Evolutionary conservation across 2,113 vertebrate species (phyloP).

Genomic region (Cyanistes caeruleus): DNA sequence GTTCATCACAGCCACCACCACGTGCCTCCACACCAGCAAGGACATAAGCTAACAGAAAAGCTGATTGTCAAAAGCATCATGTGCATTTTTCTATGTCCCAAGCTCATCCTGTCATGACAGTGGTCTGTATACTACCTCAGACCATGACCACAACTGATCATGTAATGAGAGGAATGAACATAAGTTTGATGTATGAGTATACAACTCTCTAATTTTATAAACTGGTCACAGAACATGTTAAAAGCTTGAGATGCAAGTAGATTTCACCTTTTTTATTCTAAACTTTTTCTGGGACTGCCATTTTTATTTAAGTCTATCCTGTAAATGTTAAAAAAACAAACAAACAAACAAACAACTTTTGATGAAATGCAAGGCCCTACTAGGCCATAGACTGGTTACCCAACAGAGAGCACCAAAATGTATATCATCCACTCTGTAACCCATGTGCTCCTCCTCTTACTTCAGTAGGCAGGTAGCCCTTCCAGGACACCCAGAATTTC

Average conservation of each 20-base stretch:
- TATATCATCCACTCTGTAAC: rapidly evolving
- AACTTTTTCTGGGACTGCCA: background rate
- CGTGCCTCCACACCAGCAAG: background rate
- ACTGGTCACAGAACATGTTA: rapidly evolving
- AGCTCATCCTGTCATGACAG: background rate
- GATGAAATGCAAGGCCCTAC: background rate
- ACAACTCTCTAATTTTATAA: background rate
- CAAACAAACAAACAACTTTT: background rate
- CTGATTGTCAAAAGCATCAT: background rate
- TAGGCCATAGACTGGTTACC: background rate
- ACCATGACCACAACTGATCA: background rate
- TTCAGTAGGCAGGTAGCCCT: background rate
- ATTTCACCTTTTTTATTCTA: background rate
- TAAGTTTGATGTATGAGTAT: background rate
- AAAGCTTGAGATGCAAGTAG: background rate
- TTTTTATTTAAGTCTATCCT: background rate
- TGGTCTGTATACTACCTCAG: background rate
- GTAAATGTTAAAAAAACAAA: background rate
- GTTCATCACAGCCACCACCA: background rate
- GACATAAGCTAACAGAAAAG: background rate
- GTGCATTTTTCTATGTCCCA: background rate
- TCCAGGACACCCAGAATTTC: background rate
- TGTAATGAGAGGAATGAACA: rapidly evolving
- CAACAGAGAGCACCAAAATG: background rate
- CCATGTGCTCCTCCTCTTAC: background rate